Base-by-base conservation (phyloP, 2,888 invertebrate species). In the Dicyrtoma fusca region DNA sequence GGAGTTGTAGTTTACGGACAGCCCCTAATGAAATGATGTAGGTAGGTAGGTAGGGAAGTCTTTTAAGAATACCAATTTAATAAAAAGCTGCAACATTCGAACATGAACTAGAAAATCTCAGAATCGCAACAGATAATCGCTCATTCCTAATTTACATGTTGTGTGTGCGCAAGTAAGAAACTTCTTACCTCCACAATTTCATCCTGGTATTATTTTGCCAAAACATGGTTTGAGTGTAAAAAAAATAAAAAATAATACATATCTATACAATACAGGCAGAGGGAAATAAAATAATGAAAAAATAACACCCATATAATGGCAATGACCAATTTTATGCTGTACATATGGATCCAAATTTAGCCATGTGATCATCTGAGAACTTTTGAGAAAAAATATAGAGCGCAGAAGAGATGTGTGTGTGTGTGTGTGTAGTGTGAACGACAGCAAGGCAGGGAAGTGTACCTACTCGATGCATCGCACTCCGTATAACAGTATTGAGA, bases 311-410 rank as follows among this genome's bases (percentile, higher is more conserved):
- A 23, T 13, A 25, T 65, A 69, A 14, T 1, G 5, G 34, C 34
- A 34, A 34, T 34, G 34, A 34, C 34, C 34, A 34, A 34, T 34
- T 34, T 45, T 34, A 44, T 63, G 45, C 4, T 34, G 51, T 57
- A 65, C 65, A 66, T 59, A 51, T 34, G 75, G 74, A 71, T 77
- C 75, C 77, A 77, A 77, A 74, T 75, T 77, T 77, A 77, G 77
- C 77, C 77, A 75, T 77, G 77, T 77, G 77, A 77, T 77, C 77
- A 64, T 64, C 64, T 64, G 64, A 64, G 64, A 53, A 53, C 53
- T 19, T 53, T 53, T 53, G 23, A 53, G 53, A 53, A 53, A 53
- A 53, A 53, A 53, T 17, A 21, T 53, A 53, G 53, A 53, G 53
- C 53, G 53, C 23, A 53, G 53, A 53, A 64, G 64, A 19, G 11